Base-by-base conservation (phyloP, 2,888 invertebrate species). In the Orgyia antiqua region DNA sequence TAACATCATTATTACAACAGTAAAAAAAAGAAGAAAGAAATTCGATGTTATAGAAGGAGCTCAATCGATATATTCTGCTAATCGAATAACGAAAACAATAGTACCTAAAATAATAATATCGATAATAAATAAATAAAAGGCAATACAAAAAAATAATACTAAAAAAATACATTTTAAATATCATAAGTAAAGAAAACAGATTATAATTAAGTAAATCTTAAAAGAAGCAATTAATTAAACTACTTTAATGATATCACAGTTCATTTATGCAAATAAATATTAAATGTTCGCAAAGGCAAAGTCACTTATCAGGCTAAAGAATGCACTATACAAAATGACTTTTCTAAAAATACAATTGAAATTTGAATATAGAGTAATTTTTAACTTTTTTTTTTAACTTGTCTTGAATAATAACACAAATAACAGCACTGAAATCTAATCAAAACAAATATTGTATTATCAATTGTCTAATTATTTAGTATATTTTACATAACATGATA, bases 181-280 rank as follows among this genome's bases (percentile, higher is more conserved):
- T 34, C n/a, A 24, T 41, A 36, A 40, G 32, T 31, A 28, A 39
- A 36, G 42, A 45, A 48, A 45, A 45, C 34, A n/a, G n/a, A n/a
- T n/a, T n/a, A 51, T 41, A 42, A 23, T 49, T 55, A 54, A 34
- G 45, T 45, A 41, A 51, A 52, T 28, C 54, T 50, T 53, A 47
- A 42, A 71, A 68, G 62, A 70, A 76, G 73, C 72, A 67, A 63
- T 71, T 73, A 75, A 75, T 71, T 73, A 80, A 78, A 79, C 76
- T 83, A 83, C 69, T 67, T 69, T 76, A 78, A 51, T 68, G 74
- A 83, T 86, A 86, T 86, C 86, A 86, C 86, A 86, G 86, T 77
- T 84, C 78, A 78, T 84, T 84, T 86, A 86, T 83, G 84, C 83
- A 84, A 86, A 82, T 72, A 78, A 80, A 70, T 63, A 72, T 57